Base-by-base conservation (phyloP, 2,113 vertebrate species). In the Pteronura brasiliensis region DNA sequence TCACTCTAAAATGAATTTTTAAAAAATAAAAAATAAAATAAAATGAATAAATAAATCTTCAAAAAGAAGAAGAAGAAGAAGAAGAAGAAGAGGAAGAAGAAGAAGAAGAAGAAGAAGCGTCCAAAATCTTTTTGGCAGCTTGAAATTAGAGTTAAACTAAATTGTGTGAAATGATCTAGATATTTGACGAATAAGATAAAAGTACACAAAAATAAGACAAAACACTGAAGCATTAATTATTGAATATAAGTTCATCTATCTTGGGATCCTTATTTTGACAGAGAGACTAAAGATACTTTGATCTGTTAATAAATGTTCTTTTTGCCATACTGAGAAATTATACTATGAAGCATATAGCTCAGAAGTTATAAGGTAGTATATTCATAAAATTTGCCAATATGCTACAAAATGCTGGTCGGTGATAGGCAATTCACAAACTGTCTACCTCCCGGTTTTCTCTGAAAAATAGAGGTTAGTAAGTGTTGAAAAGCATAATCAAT, bases 131-230 rank as follows among this genome's bases (percentile, higher is more conserved):
- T 90, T 85, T 79, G 44, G 36, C 39, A 86, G 42, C 31, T 36
- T 81, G 44, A 86, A 67, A 74, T 47, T 47, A 87, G 81, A 36
- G 20, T 27, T 47, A 87, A 27, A 57, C 65, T 86, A 69, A 74
- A 13, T 52, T 69, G 74, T 82, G 49, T 57, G 63, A 96, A 42
- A 74, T 77, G 20, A 67, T 18, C 1, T 52, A 21, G 9, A 69
- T 83, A 67, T 57, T 89, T 47, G 36, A 8, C 34, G 7, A 71
- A 52, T 81, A 92, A 93, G 31, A 79, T 49, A 90, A 88, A 88
- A 81, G n/a, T n/a, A n/a, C n/a, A n/a, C n/a, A n/a, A n/a, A n/a
- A n/a, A 95, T 65, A 92, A 93, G 31, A 79, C 59, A 90, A 88
- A 88, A 81, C 76, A 55, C 27, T 59, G 79, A 84, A 74, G 72